These are phyloP conservation scores for Macropus fuliginosus DNA, from an alignment of 2,797 vertebrate genomes.

Conservation along the genomic window DNA sequence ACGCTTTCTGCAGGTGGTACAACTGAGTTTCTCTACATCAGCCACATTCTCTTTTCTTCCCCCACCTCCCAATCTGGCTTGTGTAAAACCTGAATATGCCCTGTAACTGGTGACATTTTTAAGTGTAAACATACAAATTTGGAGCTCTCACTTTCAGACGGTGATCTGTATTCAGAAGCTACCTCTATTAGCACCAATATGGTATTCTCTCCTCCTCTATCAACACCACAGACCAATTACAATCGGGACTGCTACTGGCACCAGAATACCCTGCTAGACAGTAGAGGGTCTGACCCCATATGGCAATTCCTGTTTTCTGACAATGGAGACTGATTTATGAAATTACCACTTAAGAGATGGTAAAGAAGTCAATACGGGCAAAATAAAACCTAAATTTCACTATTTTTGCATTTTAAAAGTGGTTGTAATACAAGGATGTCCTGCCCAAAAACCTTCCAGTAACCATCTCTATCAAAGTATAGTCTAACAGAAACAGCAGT, in stretches of 20 bases:
- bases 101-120: not conserved
- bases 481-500: not conserved
- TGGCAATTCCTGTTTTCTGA: constrained; percentile 68
- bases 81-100: not conserved
- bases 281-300: constrained; percentile 30
- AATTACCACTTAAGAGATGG: constrained; percentile 67
- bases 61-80: not conserved
- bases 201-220: constrained; percentile 71
- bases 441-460: not conserved
- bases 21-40: constrained; percentile 66
- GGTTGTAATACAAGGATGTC: not conserved
- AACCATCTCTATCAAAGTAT: not conserved
- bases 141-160: not conserved
- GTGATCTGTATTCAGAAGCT: not conserved
- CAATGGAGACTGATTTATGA: constrained; percentile 75
- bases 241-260: constrained; percentile 75
- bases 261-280: constrained; percentile 9
- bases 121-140: not conserved
- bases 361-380: constrained; percentile 55
- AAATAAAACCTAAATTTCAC: constrained; percentile 3
- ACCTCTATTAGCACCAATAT: constrained; percentile 72
- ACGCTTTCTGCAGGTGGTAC: constrained; percentile 73
- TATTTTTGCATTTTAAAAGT: not conserved
- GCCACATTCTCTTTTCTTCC: not conserved
- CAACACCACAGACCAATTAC: constrained; percentile 77